phyloP scores from a whole-genome alignment of 37 sponge, comb jelly and placozoan species.

The Crambe crambe region DNA sequence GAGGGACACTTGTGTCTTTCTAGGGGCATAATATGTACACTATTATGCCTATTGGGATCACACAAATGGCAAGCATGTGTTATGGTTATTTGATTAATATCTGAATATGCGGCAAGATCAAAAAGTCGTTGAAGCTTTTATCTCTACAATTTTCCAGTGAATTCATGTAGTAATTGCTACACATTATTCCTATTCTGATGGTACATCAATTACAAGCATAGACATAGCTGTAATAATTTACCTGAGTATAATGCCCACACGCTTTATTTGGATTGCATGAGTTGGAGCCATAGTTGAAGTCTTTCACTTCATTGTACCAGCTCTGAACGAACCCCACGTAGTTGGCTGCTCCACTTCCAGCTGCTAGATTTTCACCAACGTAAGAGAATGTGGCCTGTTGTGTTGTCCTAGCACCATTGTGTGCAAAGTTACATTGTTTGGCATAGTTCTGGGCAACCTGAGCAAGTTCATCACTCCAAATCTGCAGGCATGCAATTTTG shows the following conservation, averaged over 20 bases:
- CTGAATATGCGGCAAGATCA: no score
- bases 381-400: neutral
- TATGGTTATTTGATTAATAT: no score
- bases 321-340: neutral
- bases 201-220: no score
- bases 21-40: no score
- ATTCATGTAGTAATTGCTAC: no score
- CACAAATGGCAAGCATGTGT: no score
- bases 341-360: neutral
- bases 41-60: no score
- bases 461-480: constrained; percentile 28
- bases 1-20: no score
- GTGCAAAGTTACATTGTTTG: constrained; percentile 11
- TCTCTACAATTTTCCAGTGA: no score
- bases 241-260: constrained; percentile 49
- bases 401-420: neutral
- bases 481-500: no score
- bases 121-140: no score
- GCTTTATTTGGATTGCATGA: neutral
- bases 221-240: neutral
- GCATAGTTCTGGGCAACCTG: constrained; percentile 20
- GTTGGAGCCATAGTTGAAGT: neutral
- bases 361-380: constrained; percentile 28
- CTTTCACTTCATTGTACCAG: constrained; percentile 14
- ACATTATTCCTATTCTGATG: no score